Evolutionary conservation across 2,888 invertebrate species (phyloP).

Genomic region (Crematogaster levior): DNA sequence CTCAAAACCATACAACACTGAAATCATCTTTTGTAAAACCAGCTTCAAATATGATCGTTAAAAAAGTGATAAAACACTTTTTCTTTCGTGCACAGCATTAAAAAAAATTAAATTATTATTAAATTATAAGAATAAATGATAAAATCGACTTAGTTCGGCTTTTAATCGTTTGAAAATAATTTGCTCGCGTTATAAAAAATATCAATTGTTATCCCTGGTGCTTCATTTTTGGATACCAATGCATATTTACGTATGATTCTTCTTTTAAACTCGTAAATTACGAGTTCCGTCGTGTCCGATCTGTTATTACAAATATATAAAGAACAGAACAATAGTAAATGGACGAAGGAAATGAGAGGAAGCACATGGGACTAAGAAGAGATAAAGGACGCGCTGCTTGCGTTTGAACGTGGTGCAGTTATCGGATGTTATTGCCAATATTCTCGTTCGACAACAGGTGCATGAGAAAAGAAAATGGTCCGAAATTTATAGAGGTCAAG

Average conservation of each 20-base stretch:
- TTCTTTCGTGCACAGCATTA: not conserved
- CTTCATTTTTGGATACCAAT: not conserved
- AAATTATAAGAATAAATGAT: not conserved
- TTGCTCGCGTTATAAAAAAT: not conserved
- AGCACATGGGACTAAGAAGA: constrained; percentile 5
- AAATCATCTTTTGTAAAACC: not conserved
- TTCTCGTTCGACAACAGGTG: constrained; percentile 81
- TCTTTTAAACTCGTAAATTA: not conserved
- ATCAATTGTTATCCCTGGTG: not conserved
- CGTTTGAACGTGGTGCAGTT: constrained; percentile 80
- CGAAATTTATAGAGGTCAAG: constrained; percentile 75
- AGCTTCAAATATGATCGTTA: not conserved
- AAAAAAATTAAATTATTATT: not conserved
- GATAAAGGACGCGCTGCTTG: constrained; percentile 56
- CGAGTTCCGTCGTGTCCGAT: not conserved
- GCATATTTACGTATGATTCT: not conserved
- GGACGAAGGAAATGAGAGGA: not conserved
- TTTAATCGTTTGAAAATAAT: not conserved
- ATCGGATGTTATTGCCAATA: constrained; percentile 82
- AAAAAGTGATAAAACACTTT: not conserved
- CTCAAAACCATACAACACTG: not conserved
- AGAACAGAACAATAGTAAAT: constrained; percentile 23
- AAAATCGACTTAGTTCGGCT: not conserved
- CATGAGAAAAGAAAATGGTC: constrained; percentile 74
- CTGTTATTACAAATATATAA: constrained; percentile 47